Percentiles rank a stretch among this genome's conserved stretches.
Conservation (phyloP, 1,140 invertebrate species). For the Drepana arcuata region DNA sequence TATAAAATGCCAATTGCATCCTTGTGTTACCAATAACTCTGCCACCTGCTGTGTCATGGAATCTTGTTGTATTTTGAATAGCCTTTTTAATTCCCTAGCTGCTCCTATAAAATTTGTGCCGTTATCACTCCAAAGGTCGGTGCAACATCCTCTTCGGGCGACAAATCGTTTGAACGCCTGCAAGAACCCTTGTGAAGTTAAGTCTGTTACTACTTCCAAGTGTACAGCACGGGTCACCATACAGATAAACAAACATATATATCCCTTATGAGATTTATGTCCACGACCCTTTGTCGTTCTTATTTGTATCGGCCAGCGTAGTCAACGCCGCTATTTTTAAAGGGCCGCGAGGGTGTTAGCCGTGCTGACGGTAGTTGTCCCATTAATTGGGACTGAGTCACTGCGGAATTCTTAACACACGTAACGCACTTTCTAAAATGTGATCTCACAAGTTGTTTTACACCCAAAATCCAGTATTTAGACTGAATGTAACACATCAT, state of each 20-base stretch:
- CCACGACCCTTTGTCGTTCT: constrained; percentile 2
- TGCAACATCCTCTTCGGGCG: neutral
- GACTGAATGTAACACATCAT: constrained; percentile 15
- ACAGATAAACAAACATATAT: constrained; percentile 1
- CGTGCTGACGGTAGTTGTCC: constrained; percentile 1
- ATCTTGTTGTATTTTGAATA: no score
- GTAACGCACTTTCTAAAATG: constrained; percentile 20
- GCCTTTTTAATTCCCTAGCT: constrained; percentile 1
- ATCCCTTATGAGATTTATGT: constrained; percentile 2
- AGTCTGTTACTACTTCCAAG: constrained; percentile 18
- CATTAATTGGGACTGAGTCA: constrained; percentile 1
- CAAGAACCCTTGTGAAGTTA: constrained; percentile 32
- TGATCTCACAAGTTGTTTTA: constrained; percentile 6
- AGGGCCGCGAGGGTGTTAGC: constrained; percentile 1
- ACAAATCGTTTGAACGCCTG: constrained; percentile 24
- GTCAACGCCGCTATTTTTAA: constrained; percentile 3
- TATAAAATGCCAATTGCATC: no score
- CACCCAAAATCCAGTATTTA: constrained; percentile 25
- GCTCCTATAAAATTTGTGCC: constrained; percentile 5
- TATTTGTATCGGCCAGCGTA: constrained; percentile 7
- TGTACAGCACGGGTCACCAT: constrained; percentile 7
- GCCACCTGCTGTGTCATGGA: no score
- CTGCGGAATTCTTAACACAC: constrained; percentile 9
- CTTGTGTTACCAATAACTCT: no score
- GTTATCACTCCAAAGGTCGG: constrained; percentile 3